These are phyloP conservation scores for Bombus waltoni DNA, from an alignment of 1,140 invertebrate species.

Conservation along the genomic window DNA sequence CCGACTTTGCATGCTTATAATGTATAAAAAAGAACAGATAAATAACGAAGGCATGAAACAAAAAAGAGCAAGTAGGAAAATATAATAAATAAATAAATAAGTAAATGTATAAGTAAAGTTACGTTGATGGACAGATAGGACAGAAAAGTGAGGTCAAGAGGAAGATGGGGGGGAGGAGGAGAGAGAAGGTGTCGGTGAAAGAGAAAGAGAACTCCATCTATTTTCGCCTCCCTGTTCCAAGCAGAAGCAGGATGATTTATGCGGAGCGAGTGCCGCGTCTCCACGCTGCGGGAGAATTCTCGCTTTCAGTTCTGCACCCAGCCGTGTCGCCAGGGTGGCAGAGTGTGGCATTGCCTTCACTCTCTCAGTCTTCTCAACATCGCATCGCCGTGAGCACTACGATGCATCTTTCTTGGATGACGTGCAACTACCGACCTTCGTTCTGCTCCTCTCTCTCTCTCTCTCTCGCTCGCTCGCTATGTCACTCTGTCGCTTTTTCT, in stretches of 20 bases:
- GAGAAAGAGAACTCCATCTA: conserved; percentile 61
- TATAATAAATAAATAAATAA: background rate
- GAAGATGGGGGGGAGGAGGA: background rate
- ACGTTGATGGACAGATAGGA: background rate
- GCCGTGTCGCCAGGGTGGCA: conserved; percentile 69
- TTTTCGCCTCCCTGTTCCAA: conserved; percentile 70
- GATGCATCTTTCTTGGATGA: conserved; percentile 69
- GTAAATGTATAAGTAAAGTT: background rate
- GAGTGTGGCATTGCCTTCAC: conserved; percentile 63
- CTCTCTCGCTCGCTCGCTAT: background rate
- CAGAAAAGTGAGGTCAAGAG: background rate
- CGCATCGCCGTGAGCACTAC: conserved; percentile 50
- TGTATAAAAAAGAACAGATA: background rate
- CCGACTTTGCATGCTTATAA: background rate
- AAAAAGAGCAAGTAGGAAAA: background rate
- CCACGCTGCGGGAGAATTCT: conserved; percentile 72
- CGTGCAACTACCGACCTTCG: conserved; percentile 64
- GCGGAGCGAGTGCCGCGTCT: conserved; percentile 70
- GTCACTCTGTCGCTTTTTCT: background rate
- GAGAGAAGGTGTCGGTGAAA: background rate
- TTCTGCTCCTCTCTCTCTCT: conserved; percentile 19
- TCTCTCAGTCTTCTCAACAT: conserved; percentile 50
- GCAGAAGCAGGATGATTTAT: conserved; percentile 74
- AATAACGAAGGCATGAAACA: background rate
- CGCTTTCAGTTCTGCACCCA: conserved; percentile 70